phyloP scores from a whole-genome alignment of 2,797 vertebrate genomes.

The Enteromius viviparus region DNA sequence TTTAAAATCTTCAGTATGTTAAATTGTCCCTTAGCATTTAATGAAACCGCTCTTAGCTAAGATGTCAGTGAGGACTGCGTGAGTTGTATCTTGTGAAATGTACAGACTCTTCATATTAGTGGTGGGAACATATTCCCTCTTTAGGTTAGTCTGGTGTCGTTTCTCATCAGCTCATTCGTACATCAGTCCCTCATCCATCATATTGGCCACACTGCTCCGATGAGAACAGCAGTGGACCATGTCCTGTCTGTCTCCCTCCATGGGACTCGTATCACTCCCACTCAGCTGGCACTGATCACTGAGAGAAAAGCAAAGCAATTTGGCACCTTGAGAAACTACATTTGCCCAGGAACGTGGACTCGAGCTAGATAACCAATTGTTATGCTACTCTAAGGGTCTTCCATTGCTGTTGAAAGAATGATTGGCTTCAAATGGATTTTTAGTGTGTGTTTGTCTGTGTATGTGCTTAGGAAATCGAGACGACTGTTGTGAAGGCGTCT shows the following conservation, averaged over 20 bases:
- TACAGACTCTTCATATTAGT: constrained; percentile 45
- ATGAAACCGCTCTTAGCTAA: neutral
- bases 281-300: constrained; percentile 37
- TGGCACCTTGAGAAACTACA: constrained; percentile 38
- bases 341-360: constrained; percentile 27
- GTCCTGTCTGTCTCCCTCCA: constrained; percentile 35
- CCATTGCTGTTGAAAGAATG: constrained; percentile 5
- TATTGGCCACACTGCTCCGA: constrained; percentile 65
- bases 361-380: constrained; percentile 22
- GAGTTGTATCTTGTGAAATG: constrained; percentile 66
- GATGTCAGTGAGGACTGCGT: constrained; percentile 57
- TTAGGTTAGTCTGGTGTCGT: constrained; percentile 63
- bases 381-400: constrained; percentile 4
- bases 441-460: constrained; percentile 24
- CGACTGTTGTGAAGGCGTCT: constrained; percentile 55
- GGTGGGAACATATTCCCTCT: constrained; percentile 49
- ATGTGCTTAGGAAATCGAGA: constrained; percentile 61
- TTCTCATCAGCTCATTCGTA: constrained; percentile 71
- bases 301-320: constrained; percentile 45
- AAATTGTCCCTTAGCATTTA: neutral
- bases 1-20: constrained; percentile 9
- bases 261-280: constrained; percentile 31
- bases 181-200: constrained; percentile 68
- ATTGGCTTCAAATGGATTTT: constrained; percentile 31
- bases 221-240: constrained; percentile 69